These are phyloP conservation scores for Varanus komodoensis DNA, from an alignment of 2,113 vertebrate species.

Conservation along the genomic window DNA sequence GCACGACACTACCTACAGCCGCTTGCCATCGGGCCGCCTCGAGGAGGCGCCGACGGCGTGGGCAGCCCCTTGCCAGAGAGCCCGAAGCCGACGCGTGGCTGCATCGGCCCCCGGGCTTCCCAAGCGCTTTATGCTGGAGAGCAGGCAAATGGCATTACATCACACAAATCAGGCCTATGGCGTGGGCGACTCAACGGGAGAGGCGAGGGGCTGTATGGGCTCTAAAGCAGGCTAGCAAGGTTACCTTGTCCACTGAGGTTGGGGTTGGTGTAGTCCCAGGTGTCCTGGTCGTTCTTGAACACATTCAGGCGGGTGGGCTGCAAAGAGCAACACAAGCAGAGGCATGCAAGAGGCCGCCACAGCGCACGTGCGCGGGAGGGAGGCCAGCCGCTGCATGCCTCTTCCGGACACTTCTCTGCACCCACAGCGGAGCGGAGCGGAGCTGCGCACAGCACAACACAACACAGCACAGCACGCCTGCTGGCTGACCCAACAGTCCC, in stretches of 20 bases:
- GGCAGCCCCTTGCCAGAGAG: rapidly evolving
- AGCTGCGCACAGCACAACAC: not conserved
- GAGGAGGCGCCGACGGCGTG: not conserved
- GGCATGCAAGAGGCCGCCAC: too few relatives aligned
- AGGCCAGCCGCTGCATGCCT: too few relatives aligned
- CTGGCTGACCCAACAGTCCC: not conserved
- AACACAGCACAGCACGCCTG: not conserved
- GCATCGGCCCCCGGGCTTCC: not conserved
- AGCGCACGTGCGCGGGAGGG: too few relatives aligned
- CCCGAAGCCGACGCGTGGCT: too few relatives aligned
- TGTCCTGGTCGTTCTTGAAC: constrained; percentile 98
- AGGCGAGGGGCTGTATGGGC: constrained; percentile 46
- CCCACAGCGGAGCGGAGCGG: rapidly evolving
- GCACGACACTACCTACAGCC: not conserved
- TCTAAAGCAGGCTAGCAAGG: constrained; percentile 51
- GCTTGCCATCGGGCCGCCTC: not conserved
- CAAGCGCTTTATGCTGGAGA: constrained; percentile 10
- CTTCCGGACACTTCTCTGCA: too few relatives aligned
- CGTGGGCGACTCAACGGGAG: constrained; percentile 53
- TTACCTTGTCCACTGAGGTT: constrained; percentile 96
- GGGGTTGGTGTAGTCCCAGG: constrained; percentile 98
- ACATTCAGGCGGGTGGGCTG: constrained; percentile 96
- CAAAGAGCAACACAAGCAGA: not conserved
- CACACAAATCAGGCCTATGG: constrained; percentile 66
- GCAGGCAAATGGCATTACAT: constrained; percentile 77